Evolutionary conservation across 2,113 vertebrate genomes (phyloP), one percentile per base, ranked within the genome.

Genomic region (Gymnarchus niloticus): DNA sequence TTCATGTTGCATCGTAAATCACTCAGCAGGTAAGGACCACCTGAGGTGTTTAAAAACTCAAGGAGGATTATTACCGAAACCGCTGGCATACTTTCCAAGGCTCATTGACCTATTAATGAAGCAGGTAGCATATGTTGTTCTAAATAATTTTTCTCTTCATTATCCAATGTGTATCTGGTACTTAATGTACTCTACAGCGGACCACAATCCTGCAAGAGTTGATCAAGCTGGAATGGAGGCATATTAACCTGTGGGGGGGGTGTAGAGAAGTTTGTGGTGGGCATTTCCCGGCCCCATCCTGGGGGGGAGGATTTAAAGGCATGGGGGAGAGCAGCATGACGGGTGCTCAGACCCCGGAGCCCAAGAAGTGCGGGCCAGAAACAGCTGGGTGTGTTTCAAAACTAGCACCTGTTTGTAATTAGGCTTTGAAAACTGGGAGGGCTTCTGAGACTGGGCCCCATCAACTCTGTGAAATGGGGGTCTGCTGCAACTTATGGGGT

Each of bases 321-420:
- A 86, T 77, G 87, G 83, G 87, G 88, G 81, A 85, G 86, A 81
- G 57, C 76, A 25, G 83, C 81, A 51, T 85, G 49, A n/a, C 69
- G 28, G 61, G 44, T 51, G 25, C 85, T 83, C 83, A 56, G 9
- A 83, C 49, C 51, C 28, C 51, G 51, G 65, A 44, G 8, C 28
- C 46, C 4, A 14, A 56, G 87, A 87, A 87, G 87, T 91, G 88
- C 87, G 85, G 88, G 89, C 88, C 48, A 65, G 81, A 19, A 86
- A 37, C 80, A 83, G 80, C 78, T 86, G 78, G 85, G 85, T 83
- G 61, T 21, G 10, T 82, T 86, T 86, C 85, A 86, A 61, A 33
- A 25, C 8, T 56, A n/a, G 49, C 33, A 90, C 86, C 91, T 93
- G 92, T 88, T 87, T 89, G 87, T 88, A 88, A 91, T 93, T 91